Conservation (phyloP, 2,888 invertebrate species). For the Nomada fucata region DNA sequence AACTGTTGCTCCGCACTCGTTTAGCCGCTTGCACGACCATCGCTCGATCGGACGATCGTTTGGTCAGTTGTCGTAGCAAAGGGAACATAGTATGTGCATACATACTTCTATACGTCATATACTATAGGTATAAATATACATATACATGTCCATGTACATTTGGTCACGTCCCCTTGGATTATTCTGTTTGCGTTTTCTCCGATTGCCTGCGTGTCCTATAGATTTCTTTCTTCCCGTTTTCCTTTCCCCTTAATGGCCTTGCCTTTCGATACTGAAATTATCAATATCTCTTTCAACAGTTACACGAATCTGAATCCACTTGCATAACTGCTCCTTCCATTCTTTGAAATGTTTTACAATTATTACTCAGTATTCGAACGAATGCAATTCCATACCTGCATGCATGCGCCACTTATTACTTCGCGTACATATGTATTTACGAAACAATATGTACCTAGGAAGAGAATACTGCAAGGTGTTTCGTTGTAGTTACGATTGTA, state of each 20-base stretch:
- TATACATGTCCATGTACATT: no score
- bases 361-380: no score
- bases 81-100: not conserved
- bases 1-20: slow-evolving; percentile 26
- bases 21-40: slow-evolving; percentile 19
- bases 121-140: not conserved
- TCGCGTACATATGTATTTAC: no score
- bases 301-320: not conserved
- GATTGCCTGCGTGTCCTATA: not conserved
- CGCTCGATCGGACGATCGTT: slow-evolving; percentile 29
- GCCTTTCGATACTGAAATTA: not conserved
- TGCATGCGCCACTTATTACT: no score
- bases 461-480: no score
- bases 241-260: not conserved
- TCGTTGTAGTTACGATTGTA: no score
- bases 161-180: slow-evolving; percentile 10
- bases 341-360: no score
- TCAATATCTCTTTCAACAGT: not conserved
- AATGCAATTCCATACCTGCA: no score
- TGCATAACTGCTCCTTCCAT: no score
- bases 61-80: slow-evolving; percentile 31
- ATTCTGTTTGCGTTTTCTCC: not conserved
- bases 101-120: slow-evolving; percentile 15
- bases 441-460: no score
- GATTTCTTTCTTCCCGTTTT: not conserved